Conservation (phyloP, 2,797 vertebrate species). For the Eleutherodactylus coqui region DNA sequence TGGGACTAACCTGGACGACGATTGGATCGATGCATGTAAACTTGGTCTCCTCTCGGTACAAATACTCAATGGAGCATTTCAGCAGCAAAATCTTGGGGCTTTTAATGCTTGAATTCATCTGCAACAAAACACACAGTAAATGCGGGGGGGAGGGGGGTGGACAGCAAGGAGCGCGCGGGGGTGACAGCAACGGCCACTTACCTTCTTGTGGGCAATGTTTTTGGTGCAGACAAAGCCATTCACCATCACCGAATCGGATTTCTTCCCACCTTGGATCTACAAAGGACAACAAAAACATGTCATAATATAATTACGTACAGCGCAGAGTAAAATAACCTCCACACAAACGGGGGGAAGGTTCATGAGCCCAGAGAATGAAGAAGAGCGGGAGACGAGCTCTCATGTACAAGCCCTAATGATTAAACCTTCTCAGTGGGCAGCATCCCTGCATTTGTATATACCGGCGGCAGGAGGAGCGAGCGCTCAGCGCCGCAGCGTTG, state of each 20-base stretch:
- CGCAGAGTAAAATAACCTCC: not conserved
- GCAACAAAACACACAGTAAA: slow-evolving; percentile 18
- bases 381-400: no score
- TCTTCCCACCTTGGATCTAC: slow-evolving; percentile 96
- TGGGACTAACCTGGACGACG: slow-evolving; percentile 88
- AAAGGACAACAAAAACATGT: not conserved
- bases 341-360: no score
- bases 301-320: not conserved
- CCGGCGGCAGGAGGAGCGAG: no score
- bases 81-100: slow-evolving; percentile 96
- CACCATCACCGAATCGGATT: slow-evolving; percentile 93
- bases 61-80: slow-evolving; percentile 98
- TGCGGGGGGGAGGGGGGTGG: no score
- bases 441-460: no score
- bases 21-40: slow-evolving; percentile 98
- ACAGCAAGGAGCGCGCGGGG: no score
- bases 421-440: no score
- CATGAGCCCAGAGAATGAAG: no score
- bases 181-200: slow-evolving; percentile 68
- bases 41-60: slow-evolving; percentile 97
- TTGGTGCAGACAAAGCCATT: slow-evolving; percentile 98
- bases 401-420: no score
- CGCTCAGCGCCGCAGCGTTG: no score
- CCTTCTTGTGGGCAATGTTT: slow-evolving; percentile 99
- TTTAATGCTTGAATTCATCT: slow-evolving; percentile 98